Percentiles rank a stretch among this genome's conserved stretches.
phyloP scores from a whole-genome alignment of 1,140 invertebrate species.

The Orchestia grillus region DNA sequence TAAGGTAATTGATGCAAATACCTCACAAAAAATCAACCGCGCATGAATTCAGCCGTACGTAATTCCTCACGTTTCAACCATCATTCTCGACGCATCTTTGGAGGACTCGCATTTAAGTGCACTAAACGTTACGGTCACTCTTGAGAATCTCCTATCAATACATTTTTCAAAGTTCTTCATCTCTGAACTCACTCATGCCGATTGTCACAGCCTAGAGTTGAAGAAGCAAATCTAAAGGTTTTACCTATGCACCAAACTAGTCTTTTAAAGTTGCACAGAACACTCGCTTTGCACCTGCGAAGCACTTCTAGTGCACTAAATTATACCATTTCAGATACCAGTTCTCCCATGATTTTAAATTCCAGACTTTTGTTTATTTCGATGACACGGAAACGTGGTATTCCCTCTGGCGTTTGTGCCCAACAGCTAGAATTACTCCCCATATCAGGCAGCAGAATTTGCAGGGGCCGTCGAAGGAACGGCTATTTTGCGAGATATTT shows the following conservation, averaged over 20 bases:
- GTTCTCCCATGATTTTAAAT: not conserved
- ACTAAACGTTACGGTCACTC: not conserved
- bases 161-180: not conserved
- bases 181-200: not conserved
- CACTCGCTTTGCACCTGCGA: not conserved
- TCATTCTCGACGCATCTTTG: not conserved
- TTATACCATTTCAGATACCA: not conserved
- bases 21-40: not conserved
- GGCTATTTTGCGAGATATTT: constrained; percentile 45
- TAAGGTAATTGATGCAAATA: not conserved
- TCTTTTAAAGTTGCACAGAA: not conserved
- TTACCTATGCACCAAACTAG: not conserved
- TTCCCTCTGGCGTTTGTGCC: not conserved
- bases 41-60: not conserved
- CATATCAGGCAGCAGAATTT: constrained; percentile 15
- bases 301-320: not conserved
- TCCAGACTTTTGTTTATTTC: not conserved
- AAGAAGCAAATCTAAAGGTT: not conserved
- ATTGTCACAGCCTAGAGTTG: not conserved
- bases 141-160: not conserved
- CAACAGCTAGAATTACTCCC: constrained; percentile 26
- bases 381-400: not conserved
- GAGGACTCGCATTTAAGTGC: not conserved
- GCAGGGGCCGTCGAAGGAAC: not conserved
- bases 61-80: not conserved